phyloP scores from a whole-genome alignment of 2,888 invertebrate species.

The Dexiosoma caninum region DNA sequence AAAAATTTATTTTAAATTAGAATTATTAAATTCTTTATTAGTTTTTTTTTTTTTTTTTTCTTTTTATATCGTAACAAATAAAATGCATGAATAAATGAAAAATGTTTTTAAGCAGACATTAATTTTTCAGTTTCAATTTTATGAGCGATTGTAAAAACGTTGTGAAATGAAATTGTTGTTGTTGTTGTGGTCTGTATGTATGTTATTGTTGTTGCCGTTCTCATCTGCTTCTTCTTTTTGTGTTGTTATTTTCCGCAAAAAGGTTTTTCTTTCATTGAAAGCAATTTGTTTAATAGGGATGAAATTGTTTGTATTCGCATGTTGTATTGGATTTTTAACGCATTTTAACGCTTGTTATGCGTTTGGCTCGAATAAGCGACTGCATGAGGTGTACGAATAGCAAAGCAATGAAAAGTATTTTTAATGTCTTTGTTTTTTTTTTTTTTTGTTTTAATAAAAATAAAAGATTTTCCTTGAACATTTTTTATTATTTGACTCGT shows the following conservation, averaged over 20 bases:
- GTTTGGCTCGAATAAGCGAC: slow-evolving; percentile 9
- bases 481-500: slow-evolving; percentile 39
- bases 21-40: slow-evolving; percentile 61
- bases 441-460: slow-evolving; percentile 28
- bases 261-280: slow-evolving; percentile 38
- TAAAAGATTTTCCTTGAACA: slow-evolving; percentile 24
- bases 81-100: slow-evolving; percentile 21
- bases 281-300: slow-evolving; percentile 63
- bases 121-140: slow-evolving; percentile 50
- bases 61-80: slow-evolving; percentile 44
- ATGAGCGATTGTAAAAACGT: slow-evolving; percentile 52
- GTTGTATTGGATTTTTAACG: slow-evolving; percentile 42
- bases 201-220: slow-evolving; percentile 23
- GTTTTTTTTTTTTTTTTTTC: too few relatives aligned
- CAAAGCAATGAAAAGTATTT: slow-evolving; percentile 56
- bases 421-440: slow-evolving; percentile 46
- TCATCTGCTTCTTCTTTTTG: slow-evolving; percentile 37
- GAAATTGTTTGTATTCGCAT: slow-evolving; percentile 52
- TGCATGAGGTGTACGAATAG: slow-evolving; percentile 49
- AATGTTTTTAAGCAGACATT: slow-evolving; percentile 54
- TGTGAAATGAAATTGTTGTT: slow-evolving; percentile 42
- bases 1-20: slow-evolving; percentile 59
- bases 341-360: slow-evolving; percentile 53
- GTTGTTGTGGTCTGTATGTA: too few relatives aligned
- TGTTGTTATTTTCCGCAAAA: slow-evolving; percentile 36